Evolutionary conservation across 2,888 invertebrate species (phyloP).

Genomic region (Dryocosmus kuriphilus): DNA sequence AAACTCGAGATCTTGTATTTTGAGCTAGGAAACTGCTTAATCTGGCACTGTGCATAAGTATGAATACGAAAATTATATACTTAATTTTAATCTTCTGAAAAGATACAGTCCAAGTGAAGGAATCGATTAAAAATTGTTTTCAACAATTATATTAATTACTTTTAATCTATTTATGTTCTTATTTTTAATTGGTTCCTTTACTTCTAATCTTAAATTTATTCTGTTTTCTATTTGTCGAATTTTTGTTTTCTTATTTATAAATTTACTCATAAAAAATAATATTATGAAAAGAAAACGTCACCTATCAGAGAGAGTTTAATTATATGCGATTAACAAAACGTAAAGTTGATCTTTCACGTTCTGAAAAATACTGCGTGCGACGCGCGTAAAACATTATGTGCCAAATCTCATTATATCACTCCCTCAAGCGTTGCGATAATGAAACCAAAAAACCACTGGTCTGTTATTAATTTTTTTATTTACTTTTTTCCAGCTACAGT

Average conservation of each 20-base stretch:
- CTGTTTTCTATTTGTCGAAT: neutral
- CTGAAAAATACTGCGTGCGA: neutral
- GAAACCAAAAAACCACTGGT: slow-evolving; percentile 8
- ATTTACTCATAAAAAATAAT: neutral
- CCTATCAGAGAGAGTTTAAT: neutral
- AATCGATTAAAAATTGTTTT: slow-evolving; percentile 6
- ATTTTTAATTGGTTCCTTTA: neutral
- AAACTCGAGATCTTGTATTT: slow-evolving; percentile 14
- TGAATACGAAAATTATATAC: slow-evolving; percentile 1
- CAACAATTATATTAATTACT: neutral
- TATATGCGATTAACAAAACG: neutral
- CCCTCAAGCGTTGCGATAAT: slow-evolving; percentile 14
- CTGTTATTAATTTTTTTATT: neutral
- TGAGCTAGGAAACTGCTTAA: slow-evolving; percentile 19
- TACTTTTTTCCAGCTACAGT: too few species aligned
- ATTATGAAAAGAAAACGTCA: neutral
- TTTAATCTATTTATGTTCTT: neutral
- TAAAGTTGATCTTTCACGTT: slow-evolving; percentile 12
- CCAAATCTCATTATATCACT: slow-evolving; percentile 27
- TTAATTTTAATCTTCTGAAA: neutral
- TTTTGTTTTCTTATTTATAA: neutral
- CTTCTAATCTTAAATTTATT: neutral
- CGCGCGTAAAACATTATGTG: slow-evolving; percentile 12
- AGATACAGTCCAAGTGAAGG: slow-evolving; percentile 3
- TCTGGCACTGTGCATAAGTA: slow-evolving; percentile 27